A percentile compares a stretch with the other conserved stretches of the same genome.
phyloP scores from a whole-genome alignment of 1,140 invertebrate genomes.

The Micrasema minimum region DNA sequence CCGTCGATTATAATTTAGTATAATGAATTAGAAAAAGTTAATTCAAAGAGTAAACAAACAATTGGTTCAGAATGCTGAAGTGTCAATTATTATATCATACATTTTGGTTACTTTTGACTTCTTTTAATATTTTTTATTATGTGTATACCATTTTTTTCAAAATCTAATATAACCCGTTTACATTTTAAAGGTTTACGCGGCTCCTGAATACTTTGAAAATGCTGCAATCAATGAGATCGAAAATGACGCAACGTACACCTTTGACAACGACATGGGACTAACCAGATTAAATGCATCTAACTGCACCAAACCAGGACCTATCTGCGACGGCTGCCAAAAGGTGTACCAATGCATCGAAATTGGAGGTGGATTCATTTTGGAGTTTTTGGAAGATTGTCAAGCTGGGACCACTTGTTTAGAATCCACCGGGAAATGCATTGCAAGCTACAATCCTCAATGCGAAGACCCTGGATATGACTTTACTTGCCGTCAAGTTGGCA shows the following conservation, averaged over 20 bases:
- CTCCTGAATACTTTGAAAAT: not conserved
- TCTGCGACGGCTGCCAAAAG: conserved; percentile 11
- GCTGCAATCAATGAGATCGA: not conserved
- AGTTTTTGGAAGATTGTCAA: conserved; percentile 22
- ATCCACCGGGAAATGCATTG: conserved; percentile 10
- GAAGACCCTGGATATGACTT: conserved; percentile 26
- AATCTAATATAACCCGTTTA: no score
- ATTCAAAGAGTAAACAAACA: no score
- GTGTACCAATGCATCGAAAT: conserved; percentile 12
- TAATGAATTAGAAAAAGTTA: no score
- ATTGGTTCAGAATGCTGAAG: no score
- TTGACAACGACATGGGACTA: not conserved
- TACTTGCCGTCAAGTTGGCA: conserved; percentile 51
- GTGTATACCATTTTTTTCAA: no score
- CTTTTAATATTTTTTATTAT: no score
- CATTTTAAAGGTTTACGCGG: no score
- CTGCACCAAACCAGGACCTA: conserved; percentile 16
- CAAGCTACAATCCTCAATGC: conserved; percentile 26
- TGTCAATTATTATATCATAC: no score
- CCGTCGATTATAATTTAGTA: no score
- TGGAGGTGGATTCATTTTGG: not conserved
- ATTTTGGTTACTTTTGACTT: no score
- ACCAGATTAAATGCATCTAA: not conserved
- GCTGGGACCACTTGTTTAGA: conserved; percentile 27
- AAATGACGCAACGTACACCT: not conserved